Evolutionary conservation across 2,113 vertebrate species (phyloP), one percentile per base, ranked within the genome.

Genomic region (Sakesphorus luctuosus): DNA sequence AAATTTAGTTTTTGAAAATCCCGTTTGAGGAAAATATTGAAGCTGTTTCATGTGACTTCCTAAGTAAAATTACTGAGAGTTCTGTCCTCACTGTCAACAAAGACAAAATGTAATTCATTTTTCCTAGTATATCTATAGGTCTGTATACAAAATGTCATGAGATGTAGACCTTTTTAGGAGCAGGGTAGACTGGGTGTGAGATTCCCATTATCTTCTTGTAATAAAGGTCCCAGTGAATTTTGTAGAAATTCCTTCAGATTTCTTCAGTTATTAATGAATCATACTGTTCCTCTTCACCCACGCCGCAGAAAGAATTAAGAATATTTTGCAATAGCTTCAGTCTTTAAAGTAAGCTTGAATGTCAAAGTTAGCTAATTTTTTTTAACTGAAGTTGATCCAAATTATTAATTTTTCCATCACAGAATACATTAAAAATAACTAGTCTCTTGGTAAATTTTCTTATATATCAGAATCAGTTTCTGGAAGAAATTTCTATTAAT

Each of bases 401-500:
- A 86, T 76, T 66, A 29, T 49, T 93, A 61, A 29, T 81, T 84
- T 89, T 94, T 65, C 18, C 40, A 61, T 16, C 55, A 90, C 55
- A 69, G 38, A 83, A 63, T 74, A n/a, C 8, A 47, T 80, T 88
- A 50, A 10, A 74, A 83, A 80, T 50, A 90, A 44, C 25, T 19
- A 73, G 13, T 90, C 20, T 94, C 59, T 68, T 43, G 33, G 47
- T 11, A 94, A 87, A 62, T 83, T 77, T 86, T 71, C 74, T 65
- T 68, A 77, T 23, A 36, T 31, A 62, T 86, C n/a, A 73, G 50
- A 83, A 92, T 71, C 14, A 49, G 7, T 29, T 78, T 93, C 47
- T 53, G 84, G 44, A 94, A 87, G 83, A 96, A 93, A 90, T 75
- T 62, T 76, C 28, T 18, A 24, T 84, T 89, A 72, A 79, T 90